Percentiles rank a stretch among this genome's conserved stretches.
These are phyloP conservation scores for Drosophila pandora DNA, from an alignment of 1,140 invertebrate genomes.

Conservation along the genomic window DNA sequence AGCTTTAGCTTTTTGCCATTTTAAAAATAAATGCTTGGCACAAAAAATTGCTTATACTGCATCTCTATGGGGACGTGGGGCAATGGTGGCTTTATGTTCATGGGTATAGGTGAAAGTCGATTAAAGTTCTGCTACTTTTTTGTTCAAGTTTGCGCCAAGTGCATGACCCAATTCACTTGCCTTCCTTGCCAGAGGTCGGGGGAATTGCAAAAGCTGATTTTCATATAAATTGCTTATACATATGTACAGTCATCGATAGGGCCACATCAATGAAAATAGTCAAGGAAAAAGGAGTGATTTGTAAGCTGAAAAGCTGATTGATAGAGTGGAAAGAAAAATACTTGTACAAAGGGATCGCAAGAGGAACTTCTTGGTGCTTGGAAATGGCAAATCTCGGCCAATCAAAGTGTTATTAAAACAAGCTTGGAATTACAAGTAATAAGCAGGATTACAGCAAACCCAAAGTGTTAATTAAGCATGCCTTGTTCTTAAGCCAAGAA, in stretches of 20 bases:
- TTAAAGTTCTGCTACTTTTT: slow-evolving; percentile 39
- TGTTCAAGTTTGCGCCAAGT: slow-evolving; percentile 44
- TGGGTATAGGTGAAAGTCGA: slow-evolving; percentile 25
- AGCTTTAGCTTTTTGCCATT: slow-evolving; percentile 51
- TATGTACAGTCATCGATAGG: slow-evolving; percentile 34
- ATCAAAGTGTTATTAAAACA: background rate
- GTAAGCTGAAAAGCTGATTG: slow-evolving; percentile 51
- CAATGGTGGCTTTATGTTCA: background rate
- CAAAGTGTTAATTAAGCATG: background rate
- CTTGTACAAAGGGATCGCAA: slow-evolving; percentile 11
- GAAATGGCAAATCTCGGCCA: background rate
- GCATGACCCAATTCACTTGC: slow-evolving; percentile 49
- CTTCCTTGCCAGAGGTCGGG: slow-evolving; percentile 1
- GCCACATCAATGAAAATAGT: background rate
- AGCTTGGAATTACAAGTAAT: background rate
- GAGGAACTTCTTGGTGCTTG: background rate
- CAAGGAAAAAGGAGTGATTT: background rate
- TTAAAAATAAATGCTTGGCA: slow-evolving; percentile 52
- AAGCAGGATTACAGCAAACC: background rate
- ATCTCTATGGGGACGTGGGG: background rate
- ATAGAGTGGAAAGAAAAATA: slow-evolving; percentile 24
- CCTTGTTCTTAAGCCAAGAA: background rate
- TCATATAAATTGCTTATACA: slow-evolving; percentile 58
- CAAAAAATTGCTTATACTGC: slow-evolving; percentile 31
- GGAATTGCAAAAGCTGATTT: slow-evolving; percentile 49